A percentile compares a stretch with the other conserved stretches of the same genome.
Conservation (phyloP, 1,140 invertebrate genomes). For the Drosophila lini region DNA sequence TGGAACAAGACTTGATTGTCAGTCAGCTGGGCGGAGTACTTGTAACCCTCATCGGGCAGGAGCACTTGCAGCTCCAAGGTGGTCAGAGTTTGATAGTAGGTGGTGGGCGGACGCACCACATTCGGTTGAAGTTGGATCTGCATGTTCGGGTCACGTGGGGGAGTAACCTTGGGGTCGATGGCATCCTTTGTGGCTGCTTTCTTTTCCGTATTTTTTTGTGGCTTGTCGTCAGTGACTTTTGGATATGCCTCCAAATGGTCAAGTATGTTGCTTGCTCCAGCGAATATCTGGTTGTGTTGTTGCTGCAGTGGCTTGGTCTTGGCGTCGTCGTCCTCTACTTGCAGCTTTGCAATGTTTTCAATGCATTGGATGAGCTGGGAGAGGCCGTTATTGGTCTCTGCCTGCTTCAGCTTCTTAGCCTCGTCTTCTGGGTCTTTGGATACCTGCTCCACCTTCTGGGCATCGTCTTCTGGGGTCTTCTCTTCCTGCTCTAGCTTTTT, state of each 20-base stretch:
- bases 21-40: background rate
- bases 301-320: too few relatives aligned
- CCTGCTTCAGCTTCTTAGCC: too few relatives aligned
- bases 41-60: slow-evolving; percentile 21
- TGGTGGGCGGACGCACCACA: slow-evolving; percentile 28
- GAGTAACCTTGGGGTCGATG: background rate
- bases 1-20: slow-evolving; percentile 11
- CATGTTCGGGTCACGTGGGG: rapidly evolving
- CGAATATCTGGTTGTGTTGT: too few relatives aligned
- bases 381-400: too few relatives aligned
- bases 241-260: too few relatives aligned
- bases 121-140: background rate
- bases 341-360: too few relatives aligned
- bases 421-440: too few relatives aligned
- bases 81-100: slow-evolving; percentile 45
- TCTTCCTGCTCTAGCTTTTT: background rate
- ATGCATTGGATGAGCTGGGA: too few relatives aligned
- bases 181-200: background rate
- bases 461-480: background rate
- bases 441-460: background rate
- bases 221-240: too few relatives aligned
- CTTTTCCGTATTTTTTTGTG: too few relatives aligned
- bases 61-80: slow-evolving; percentile 43
- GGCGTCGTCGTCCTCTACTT: too few relatives aligned
- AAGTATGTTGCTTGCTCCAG: too few relatives aligned